Percentiles rank a stretch among this genome's conserved stretches.
Conservation (phyloP, 2,797 vertebrate genomes). For the Nothura maculosa region DNA sequence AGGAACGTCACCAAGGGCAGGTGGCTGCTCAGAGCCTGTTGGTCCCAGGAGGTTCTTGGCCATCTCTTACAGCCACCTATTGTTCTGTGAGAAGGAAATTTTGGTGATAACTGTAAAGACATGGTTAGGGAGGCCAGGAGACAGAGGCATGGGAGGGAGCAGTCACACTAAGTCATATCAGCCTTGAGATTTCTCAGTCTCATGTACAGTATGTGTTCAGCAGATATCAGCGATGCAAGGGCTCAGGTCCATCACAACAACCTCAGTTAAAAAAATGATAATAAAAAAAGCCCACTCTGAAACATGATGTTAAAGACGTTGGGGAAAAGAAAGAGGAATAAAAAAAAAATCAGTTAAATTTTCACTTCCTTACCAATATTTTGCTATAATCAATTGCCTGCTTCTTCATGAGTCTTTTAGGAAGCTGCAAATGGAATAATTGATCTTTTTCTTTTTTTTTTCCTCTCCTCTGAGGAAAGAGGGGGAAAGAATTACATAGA, state of each 20-base stretch:
- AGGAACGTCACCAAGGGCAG: background rate
- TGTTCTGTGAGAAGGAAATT: background rate
- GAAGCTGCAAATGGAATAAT: background rate
- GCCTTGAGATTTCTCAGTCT: background rate
- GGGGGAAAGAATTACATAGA: background rate
- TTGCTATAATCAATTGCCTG: too few species aligned
- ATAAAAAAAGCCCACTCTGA: background rate
- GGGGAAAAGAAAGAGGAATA: background rate
- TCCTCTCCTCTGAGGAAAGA: background rate
- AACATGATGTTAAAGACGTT: background rate
- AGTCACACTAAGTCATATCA: background rate
- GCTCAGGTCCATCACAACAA: background rate
- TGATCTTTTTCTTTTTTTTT: background rate
- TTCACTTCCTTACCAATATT: background rate
- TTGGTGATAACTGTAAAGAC: background rate
- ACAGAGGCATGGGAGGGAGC: accelerated
- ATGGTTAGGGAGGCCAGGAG: background rate
- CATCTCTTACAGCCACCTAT: background rate
- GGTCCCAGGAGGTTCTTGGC: background rate
- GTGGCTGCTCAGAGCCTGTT: too few species aligned
- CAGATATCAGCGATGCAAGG: background rate
- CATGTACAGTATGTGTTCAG: accelerated
- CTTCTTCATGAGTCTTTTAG: background rate
- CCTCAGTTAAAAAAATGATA: background rate
- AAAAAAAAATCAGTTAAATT: background rate